Evolutionary conservation across 2,888 invertebrate genomes (phyloP).

Genomic region (Nephrocerus scutellatus): DNA sequence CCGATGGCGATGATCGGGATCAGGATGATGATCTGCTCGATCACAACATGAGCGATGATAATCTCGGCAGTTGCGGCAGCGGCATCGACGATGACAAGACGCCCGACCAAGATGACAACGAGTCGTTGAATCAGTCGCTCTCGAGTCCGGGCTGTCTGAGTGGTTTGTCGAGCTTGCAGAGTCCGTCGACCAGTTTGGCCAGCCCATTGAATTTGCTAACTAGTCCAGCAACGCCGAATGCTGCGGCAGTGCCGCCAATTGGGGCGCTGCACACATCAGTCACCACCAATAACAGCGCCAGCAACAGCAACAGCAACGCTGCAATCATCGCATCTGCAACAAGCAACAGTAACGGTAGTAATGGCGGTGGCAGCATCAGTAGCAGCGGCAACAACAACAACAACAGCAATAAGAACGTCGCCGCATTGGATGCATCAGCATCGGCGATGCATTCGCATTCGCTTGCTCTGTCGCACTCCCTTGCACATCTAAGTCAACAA

Average conservation of each 20-base stretch:
- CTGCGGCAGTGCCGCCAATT: no score
- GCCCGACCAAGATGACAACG: slow-evolving; percentile 61
- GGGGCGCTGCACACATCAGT: slow-evolving; percentile 5
- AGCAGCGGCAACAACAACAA: slow-evolving; percentile 16
- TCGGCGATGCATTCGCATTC: slow-evolving; percentile 1
- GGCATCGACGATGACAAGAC: slow-evolving; percentile 60
- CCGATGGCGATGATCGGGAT: slow-evolving; percentile 53
- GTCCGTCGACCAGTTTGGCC: slow-evolving; percentile 66
- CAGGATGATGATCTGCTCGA: slow-evolving; percentile 33
- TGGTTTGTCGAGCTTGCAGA: slow-evolving; percentile 61
- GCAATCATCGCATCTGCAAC: neutral
- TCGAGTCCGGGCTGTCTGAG: slow-evolving; percentile 59
- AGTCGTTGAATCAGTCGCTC: slow-evolving; percentile 56
- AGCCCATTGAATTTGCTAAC: slow-evolving; percentile 71
- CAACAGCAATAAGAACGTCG: neutral
- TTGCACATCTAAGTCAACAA: neutral
- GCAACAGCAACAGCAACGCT: slow-evolving; percentile 8
- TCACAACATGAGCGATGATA: slow-evolving; percentile 64
- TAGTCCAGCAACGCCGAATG: slow-evolving; percentile 50
- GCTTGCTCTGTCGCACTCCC: neutral
- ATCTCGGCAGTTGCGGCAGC: slow-evolving; percentile 73
- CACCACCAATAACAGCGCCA: slow-evolving; percentile 10
- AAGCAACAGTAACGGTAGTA: slow-evolving; percentile 10
- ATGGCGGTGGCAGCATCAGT: slow-evolving; percentile 1
- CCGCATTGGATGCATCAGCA: slow-evolving; percentile 9